Base-by-base conservation (phyloP, 2,797 vertebrate genomes). In the Gadopsis marmoratus region DNA sequence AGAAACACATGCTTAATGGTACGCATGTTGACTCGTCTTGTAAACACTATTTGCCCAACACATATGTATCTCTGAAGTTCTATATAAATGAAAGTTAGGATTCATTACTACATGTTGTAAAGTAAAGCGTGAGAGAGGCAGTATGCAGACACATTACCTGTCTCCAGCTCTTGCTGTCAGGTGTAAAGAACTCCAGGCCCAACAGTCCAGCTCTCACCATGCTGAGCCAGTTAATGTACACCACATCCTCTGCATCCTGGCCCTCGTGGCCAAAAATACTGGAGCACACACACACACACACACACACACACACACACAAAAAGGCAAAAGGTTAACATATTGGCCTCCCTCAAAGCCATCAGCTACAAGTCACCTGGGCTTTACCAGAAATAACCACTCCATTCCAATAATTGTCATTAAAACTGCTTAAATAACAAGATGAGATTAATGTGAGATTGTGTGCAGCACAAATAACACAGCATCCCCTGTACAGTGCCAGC, bases 141-240 rank as follows among this genome's bases (percentile, higher is more conserved):
- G 17, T 11, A 17, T 19, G 31, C 17, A 16, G 70, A 69, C 10
- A 6, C 7, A 51, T 72, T 86, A 98, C 97, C 96, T 98, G 97
- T 95, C 97, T 96, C 97, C 97, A 98, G 86, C 86, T 96, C 86
- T 95, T 94, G 78, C 91, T 96, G 88, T 97, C 96, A 0, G 96
- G 94, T 16, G 97, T 98, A 90, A 97, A 98, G 89, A 97, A 98
- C 91, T 98, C 97, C 82, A 98, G 90, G 2, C 96, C 97, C 64
- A 97, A 68, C 62, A 98, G 93, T 35, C 97, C 97, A 0, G 97
- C 96, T 63, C 97, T 90, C 51, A 97, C 97, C 97, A 98, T 98
- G 88, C 95, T 97, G 85, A 98, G 94, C 97, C 97, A 98, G 93
- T 98, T 98, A 16, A 97, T 76, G 0, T 97, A 98, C 47, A 97